phyloP scores from a whole-genome alignment of 2,113 vertebrate genomes.

The Ciconia stormi region DNA sequence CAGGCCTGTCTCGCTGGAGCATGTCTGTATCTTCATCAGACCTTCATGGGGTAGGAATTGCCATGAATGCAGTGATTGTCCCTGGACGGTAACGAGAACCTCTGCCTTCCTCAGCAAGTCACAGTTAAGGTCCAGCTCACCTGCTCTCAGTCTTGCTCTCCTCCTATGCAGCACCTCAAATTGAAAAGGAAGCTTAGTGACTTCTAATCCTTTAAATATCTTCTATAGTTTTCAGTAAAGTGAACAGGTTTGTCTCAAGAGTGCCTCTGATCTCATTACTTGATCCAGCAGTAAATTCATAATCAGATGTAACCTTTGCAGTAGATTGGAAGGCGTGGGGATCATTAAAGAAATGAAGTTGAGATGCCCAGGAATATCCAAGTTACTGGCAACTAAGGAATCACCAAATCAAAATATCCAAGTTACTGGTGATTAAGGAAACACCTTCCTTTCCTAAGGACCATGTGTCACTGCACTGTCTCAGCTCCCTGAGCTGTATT shows the following conservation, averaged over 20 bases:
- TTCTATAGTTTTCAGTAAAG: not conserved
- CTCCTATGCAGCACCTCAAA: not conserved
- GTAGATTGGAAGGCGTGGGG: not conserved
- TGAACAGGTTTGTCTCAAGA: not conserved
- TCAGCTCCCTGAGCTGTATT: not conserved
- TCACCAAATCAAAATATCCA: not conserved
- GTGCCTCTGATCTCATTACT: not conserved
- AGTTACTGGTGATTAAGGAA: not conserved
- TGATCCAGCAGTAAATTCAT: not conserved
- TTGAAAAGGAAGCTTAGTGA: not conserved
- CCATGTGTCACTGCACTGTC: not conserved
- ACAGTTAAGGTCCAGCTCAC: not conserved
- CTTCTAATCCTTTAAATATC: not conserved
- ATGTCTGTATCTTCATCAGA: not conserved
- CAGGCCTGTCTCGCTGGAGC: not conserved
- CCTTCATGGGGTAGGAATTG: not conserved
- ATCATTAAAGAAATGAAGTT: not conserved
- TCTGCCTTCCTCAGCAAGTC: not conserved
- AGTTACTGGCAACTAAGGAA: not conserved
- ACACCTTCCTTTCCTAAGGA: not conserved
- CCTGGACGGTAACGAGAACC: not conserved
- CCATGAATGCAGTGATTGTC: not conserved
- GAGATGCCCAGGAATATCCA: not conserved
- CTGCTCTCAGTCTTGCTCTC: not conserved
- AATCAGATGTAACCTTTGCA: not conserved